A percentile compares a stretch with the other conserved stretches of the same genome.
These are phyloP conservation scores for Beroe ovata DNA, from an alignment of 37 sponge, comb jelly and placozoan species.

Conservation along the genomic window DNA sequence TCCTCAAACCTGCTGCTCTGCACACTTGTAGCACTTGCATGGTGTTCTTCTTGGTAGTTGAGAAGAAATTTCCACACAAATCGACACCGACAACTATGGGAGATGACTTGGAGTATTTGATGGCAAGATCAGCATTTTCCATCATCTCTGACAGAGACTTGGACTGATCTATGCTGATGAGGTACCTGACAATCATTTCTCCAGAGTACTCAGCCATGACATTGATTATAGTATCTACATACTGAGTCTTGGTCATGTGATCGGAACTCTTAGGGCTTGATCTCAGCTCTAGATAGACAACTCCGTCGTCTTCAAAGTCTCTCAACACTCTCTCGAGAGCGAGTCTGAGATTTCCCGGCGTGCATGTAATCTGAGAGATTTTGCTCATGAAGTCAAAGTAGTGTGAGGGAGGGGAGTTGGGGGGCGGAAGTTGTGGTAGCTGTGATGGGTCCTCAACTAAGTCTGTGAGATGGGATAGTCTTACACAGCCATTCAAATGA, in stretches of 20 bases:
- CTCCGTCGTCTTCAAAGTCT: slow-evolving; percentile 38
- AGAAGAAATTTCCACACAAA: slow-evolving; percentile 34
- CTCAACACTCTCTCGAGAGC: neutral
- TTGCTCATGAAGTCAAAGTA: neutral
- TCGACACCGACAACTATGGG: slow-evolving; percentile 23
- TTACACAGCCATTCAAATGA: slow-evolving; percentile 32
- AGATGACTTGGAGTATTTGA: neutral
- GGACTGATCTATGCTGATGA: slow-evolving; percentile 45
- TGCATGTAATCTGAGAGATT: neutral
- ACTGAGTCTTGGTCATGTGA: slow-evolving; percentile 10
- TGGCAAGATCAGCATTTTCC: slow-evolving; percentile 60
- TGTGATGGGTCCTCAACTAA: neutral
- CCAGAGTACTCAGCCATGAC: slow-evolving; percentile 1
- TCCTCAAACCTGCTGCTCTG: slow-evolving; percentile 21
- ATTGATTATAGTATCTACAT: neutral
- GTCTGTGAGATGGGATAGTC: slow-evolving; percentile 21
- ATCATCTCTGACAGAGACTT: slow-evolving; percentile 39
- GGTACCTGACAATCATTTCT: slow-evolving; percentile 8
- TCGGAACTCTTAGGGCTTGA: neutral
- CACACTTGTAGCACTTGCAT: slow-evolving; percentile 5
- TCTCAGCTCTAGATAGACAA: slow-evolving; percentile 59
- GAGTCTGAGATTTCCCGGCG: neutral
- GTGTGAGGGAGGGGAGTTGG: neutral
- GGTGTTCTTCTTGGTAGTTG: slow-evolving; percentile 15
- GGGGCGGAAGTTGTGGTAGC: neutral